phyloP scores from a whole-genome alignment of 2,113 vertebrate genomes.

The Thunnus thynnus region DNA sequence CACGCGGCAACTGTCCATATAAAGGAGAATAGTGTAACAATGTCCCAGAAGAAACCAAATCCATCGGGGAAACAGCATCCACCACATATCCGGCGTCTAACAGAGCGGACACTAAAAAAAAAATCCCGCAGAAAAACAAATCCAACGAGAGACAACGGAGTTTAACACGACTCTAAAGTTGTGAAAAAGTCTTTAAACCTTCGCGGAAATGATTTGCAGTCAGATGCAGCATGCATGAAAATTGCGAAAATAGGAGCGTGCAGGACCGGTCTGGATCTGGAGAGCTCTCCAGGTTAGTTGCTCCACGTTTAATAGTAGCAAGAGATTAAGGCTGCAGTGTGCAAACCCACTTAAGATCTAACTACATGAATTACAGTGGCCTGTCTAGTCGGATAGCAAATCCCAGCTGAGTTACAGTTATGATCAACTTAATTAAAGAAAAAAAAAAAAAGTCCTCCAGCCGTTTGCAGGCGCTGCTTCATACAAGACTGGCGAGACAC shows the following conservation, averaged over 20 bases:
- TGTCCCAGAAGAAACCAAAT: constrained; percentile 89
- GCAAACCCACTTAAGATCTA: constrained; percentile 82
- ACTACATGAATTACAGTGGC: constrained; percentile 75
- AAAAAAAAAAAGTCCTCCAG: constrained; percentile 37
- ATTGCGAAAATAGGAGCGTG: constrained; percentile 15
- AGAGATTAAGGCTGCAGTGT: constrained; percentile 80
- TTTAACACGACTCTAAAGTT: neutral
- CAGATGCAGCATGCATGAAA: neutral
- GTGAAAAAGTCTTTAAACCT: neutral
- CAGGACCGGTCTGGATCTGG: constrained; percentile 30
- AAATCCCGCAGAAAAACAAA: constrained; percentile 6
- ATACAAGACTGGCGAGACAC: constrained; percentile 64
- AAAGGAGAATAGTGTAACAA: constrained; percentile 80
- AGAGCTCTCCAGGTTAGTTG: constrained; percentile 80
- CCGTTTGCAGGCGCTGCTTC: constrained; percentile 78
- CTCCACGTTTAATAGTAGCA: constrained; percentile 81
- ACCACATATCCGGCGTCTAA: constrained; percentile 86
- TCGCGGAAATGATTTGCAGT: neutral
- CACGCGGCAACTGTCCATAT: constrained; percentile 71
- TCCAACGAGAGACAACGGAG: neutral
- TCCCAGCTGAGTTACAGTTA: constrained; percentile 90
- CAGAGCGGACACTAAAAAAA: constrained; percentile 8
- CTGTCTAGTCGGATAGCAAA: constrained; percentile 86
- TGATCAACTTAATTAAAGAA: constrained; percentile 81
- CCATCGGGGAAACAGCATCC: constrained; percentile 85